Evolutionary conservation across 2,797 vertebrate species (phyloP).

Genomic region (Vultur gryphus): DNA sequence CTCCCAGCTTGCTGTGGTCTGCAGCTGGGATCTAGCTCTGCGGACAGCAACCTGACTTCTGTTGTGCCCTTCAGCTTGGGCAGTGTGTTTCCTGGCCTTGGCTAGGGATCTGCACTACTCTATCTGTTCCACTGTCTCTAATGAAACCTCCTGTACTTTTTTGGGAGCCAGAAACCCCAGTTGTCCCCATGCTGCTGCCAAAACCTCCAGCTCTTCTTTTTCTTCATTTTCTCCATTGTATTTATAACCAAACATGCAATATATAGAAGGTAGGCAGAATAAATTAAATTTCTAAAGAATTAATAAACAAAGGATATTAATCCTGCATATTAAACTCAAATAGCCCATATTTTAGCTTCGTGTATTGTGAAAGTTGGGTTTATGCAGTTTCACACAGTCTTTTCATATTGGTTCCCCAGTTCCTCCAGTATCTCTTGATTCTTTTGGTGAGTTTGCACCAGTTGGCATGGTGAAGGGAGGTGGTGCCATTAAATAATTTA

Average conservation of each 20-base stretch:
- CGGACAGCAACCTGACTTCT: neutral
- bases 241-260: neutral
- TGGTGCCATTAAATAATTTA: neutral
- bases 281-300: neutral
- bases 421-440: neutral
- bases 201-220: neutral
- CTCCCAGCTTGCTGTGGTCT: neutral
- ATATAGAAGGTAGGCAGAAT: neutral
- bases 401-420: neutral
- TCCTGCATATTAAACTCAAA: neutral
- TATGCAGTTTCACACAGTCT: neutral
- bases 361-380: neutral
- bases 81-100: neutral
- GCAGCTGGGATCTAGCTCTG: neutral
- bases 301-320: neutral
- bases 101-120: neutral
- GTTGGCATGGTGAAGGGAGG: neutral
- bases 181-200: neutral
- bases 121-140: neutral
- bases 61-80: neutral
- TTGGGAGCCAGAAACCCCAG: neutral
- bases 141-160: conserved; percentile 6
- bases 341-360: neutral
- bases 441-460: neutral
- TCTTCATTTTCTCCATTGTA: neutral